These are phyloP conservation scores for Phocoena phocoena DNA, from an alignment of 2,113 vertebrate genomes.

Conservation along the genomic window DNA sequence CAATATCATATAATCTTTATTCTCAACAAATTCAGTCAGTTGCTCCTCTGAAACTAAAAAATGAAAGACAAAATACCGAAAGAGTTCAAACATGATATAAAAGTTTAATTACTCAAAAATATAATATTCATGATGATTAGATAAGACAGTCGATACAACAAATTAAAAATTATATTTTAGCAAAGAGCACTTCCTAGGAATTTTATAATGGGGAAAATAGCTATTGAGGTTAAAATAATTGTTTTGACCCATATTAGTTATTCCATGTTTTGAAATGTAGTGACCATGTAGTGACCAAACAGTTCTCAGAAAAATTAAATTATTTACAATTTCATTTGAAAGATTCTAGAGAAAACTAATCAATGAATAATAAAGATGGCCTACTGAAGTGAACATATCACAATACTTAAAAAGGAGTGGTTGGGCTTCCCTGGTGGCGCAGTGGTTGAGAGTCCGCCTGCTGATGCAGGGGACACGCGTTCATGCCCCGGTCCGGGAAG, in stretches of 20 bases:
- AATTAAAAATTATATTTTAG: neutral
- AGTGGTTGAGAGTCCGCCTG: no score
- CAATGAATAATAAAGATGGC: neutral
- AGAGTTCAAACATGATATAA: neutral
- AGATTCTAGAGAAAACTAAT: neutral
- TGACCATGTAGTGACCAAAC: neutral
- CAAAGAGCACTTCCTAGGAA: neutral
- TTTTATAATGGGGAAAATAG: neutral
- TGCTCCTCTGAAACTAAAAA: constrained; percentile 92
- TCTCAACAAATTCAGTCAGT: constrained; percentile 94
- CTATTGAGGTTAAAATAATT: neutral
- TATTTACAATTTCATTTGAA: neutral
- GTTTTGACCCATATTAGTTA: neutral
- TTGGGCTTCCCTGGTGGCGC: neutral
- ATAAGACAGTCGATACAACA: neutral
- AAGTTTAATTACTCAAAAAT: constrained; percentile 25
- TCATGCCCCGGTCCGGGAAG: no score
- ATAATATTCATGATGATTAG: neutral
- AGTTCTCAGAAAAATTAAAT: neutral
- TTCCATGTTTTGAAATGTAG: neutral
- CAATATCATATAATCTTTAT: constrained; percentile 91
- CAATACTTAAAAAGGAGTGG: neutral
- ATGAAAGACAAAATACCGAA: constrained; percentile 55
- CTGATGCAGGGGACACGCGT: no score
- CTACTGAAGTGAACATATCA: neutral